Evolutionary conservation across 2,113 vertebrate genomes (phyloP).

Genomic region (Plecturocebus donacophilus): DNA sequence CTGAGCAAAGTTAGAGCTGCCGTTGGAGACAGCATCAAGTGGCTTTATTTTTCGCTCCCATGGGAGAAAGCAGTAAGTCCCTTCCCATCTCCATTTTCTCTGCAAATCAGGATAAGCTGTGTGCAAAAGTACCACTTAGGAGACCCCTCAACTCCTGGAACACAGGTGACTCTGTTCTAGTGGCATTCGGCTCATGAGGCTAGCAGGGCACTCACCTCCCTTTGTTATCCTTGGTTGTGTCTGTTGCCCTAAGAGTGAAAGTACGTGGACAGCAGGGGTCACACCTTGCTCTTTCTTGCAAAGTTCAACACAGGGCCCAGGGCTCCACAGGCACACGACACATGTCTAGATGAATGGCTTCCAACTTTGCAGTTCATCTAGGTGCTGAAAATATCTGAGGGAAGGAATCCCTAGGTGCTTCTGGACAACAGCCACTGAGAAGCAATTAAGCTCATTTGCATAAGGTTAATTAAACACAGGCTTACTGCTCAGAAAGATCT

Average conservation of each 20-base stretch:
- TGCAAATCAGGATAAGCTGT: not conserved
- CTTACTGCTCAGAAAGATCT: constrained; percentile 44
- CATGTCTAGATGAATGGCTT: not conserved
- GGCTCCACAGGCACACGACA: not conserved
- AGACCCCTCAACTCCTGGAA: not conserved
- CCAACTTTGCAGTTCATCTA: not conserved
- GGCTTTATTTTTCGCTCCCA: not conserved
- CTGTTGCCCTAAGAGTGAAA: not conserved
- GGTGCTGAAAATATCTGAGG: not conserved
- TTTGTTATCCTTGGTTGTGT: not conserved
- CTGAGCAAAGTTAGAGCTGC: not conserved
- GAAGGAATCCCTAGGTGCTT: not conserved
- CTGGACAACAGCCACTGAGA: constrained; percentile 29
- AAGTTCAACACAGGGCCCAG: not conserved
- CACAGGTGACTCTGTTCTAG: not conserved
- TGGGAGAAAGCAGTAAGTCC: not conserved
- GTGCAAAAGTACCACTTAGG: not conserved
- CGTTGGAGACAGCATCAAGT: not conserved
- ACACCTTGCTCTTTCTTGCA: not conserved
- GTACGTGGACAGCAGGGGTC: too few species aligned
- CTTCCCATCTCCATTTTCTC: not conserved
- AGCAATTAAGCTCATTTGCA: constrained; percentile 43
- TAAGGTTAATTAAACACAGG: constrained; percentile 64
- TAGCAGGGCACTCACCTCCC: not conserved
- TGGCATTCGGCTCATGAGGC: not conserved